Percentiles rank a stretch among this genome's conserved stretches.
Conservation (phyloP, 2,797 vertebrate genomes). For the Florisuga fusca region DNA sequence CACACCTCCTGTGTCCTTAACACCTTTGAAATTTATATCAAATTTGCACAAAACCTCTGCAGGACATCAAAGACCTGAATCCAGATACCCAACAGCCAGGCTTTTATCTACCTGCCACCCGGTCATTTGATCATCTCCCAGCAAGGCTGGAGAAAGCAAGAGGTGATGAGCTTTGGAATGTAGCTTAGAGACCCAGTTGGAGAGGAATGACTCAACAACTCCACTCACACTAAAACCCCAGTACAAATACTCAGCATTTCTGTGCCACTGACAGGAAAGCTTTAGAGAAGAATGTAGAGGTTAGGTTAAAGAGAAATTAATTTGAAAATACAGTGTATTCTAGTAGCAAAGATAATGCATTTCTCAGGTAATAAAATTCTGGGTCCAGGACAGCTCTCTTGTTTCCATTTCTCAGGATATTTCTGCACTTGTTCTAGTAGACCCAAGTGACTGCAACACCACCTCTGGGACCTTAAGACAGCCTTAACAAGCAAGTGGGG, state of each 20-base stretch:
- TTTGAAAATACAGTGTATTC: neutral
- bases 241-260: neutral
- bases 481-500: neutral
- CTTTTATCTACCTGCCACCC: neutral
- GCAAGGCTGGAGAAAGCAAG: neutral
- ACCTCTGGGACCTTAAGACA: rapidly evolving
- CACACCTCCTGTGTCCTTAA: neutral
- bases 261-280: neutral
- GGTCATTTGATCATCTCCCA: neutral
- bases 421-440: rapidly evolving
- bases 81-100: neutral
- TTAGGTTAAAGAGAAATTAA: neutral
- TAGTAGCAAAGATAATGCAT: neutral
- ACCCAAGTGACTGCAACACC: rapidly evolving
- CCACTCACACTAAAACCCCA: rapidly evolving
- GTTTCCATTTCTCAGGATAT: neutral
- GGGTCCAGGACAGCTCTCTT: rapidly evolving
- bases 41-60: neutral
- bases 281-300: rapidly evolving
- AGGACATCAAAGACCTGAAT: neutral
- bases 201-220: neutral
- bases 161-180: rapidly evolving
- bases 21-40: neutral
- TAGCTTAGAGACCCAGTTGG: neutral
- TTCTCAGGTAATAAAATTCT: neutral